Base-by-base conservation (phyloP, 2,888 invertebrate genomes). In the Caenorhabditis angaria region DNA sequence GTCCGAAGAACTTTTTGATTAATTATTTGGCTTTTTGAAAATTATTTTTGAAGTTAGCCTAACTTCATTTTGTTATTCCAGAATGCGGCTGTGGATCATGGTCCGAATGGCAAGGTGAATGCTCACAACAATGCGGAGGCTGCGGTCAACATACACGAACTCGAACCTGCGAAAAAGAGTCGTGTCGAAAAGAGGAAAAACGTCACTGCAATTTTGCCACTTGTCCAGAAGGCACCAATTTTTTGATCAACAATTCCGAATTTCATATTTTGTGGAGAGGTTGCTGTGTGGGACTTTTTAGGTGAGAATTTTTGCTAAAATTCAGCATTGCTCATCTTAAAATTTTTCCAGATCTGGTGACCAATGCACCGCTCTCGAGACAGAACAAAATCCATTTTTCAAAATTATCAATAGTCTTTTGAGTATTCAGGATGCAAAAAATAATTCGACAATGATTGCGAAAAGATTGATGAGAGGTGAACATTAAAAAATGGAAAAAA, bases 81-180 rank as follows among this genome's bases (percentile, higher is more conserved):
- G 84, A 83, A 68, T 86, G 86, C 59, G 77, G 71, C 0, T 87
- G 87, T 64, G 70, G 74, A 6, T 59, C 62, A 5, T 87, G 87
- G 87, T 73, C 80, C 0, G 83, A 81, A 61, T 87, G 85, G 85
- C 60, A 68, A 48, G 82, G 79, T 5, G 63, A 68, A 22, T 87
- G 87, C 64, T 71, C 81, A 6, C 84, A 86, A 65, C 70, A 82
- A 62, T 87, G 87, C 71, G 87, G 87, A 35, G 87, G 87, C 3
- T 87, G 87, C 65, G 87, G 87, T 5, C 64, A 66, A 58, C 65
- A 79, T 14, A 70, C 53, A 22, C 66, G 87, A 51, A 77, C 59
- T 5, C 56, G 87, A 63, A 67, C 58, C 10, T 85, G 85, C 48
- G 65, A 77, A n/a, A 78, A 78, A 58, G 75, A 69, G 3, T 50